These are phyloP conservation scores for Galaxias olidus DNA, from an alignment of 2,797 vertebrate genomes.

Conservation along the genomic window DNA sequence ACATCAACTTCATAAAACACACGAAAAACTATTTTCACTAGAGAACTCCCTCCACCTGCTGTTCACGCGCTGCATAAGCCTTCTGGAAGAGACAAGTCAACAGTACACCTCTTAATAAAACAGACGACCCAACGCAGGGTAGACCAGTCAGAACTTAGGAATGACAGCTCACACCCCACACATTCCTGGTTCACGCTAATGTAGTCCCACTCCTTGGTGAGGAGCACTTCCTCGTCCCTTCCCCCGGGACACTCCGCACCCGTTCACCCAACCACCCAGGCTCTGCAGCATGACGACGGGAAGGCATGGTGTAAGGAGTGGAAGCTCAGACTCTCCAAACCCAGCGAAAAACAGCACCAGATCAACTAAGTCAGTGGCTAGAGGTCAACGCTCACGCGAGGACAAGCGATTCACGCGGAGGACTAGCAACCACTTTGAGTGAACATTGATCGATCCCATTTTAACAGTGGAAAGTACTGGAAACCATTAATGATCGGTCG, in stretches of 20 bases:
- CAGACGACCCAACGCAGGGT: too few species aligned
- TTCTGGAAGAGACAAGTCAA: not conserved
- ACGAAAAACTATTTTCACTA: constrained; percentile 33
- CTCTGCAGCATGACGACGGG: constrained; percentile 57
- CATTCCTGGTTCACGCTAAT: not conserved
- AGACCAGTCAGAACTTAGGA: constrained; percentile 17
- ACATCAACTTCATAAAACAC: constrained; percentile 61
- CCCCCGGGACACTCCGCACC: constrained; percentile 53
- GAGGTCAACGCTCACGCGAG: constrained; percentile 30
- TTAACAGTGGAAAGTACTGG: constrained; percentile 48
- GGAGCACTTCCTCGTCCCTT: constrained; percentile 49
- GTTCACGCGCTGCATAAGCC: constrained; percentile 26
- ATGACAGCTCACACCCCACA: not conserved
- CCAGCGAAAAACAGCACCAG: constrained; percentile 76
- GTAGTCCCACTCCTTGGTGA: constrained; percentile 26
- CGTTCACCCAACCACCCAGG: constrained; percentile 62
- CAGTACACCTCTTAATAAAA: too few species aligned
- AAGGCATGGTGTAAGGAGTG: constrained; percentile 61
- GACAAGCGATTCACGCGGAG: constrained; percentile 9
- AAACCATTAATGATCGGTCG: constrained; percentile 31
- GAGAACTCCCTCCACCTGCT: constrained; percentile 21
- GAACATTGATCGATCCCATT: constrained; percentile 29
- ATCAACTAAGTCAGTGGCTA: constrained; percentile 55
- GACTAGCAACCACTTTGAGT: constrained; percentile 10
- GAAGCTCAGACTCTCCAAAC: constrained; percentile 61